Base-by-base conservation (phyloP, 2,888 invertebrate genomes). In the Lasioglossum villosulum region DNA sequence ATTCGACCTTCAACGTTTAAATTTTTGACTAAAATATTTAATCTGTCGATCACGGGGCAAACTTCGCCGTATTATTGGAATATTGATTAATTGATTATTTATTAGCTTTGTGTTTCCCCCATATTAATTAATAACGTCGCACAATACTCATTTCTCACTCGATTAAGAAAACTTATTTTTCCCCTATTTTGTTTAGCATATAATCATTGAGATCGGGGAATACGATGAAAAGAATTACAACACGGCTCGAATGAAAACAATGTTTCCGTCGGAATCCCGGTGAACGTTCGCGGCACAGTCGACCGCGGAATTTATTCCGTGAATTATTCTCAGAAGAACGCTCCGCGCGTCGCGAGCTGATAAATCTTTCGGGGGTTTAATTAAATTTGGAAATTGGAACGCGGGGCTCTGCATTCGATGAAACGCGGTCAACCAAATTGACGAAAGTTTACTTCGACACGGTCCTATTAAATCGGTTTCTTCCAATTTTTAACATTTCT, bases 361-460 rank as follows among this genome's bases (percentile, higher is more conserved):
- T 75, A 68, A 30, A 80, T 56, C 56, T 75, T 80, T 70, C 42
- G 3, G 19, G 1, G 80, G 23, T 80, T 80, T 75, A 45, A 80
- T 70, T 70, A 80, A 80, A 80, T 70, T 70, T 75, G 45, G 76
- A 80, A 76, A 76, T 37, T 80, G 76, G 39, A 80, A 80, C 70
- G n/a, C 10, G 39, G 8, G 8, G 19, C 52, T 8, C 23, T 19
- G 70, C n/a, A 37, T 70, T 14, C n/a, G 42, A 37, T 19, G 42
- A 45, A 19, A 63, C 27, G 34, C n/a, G 59, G 59, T 59, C 10
- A 23, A 6, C 52, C 27, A n/a, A 70, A 71, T 56, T 27, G 70
- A 16, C n/a, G 45, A 19, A 56, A 72, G 59, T 59, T 72, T 72
- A 72, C 34, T 45, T 2, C 39, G 30, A 37, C 34, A 27, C 59